Evolutionary conservation across 2,113 vertebrate genomes (phyloP).

Genomic region (Triplophysa rosa): DNA sequence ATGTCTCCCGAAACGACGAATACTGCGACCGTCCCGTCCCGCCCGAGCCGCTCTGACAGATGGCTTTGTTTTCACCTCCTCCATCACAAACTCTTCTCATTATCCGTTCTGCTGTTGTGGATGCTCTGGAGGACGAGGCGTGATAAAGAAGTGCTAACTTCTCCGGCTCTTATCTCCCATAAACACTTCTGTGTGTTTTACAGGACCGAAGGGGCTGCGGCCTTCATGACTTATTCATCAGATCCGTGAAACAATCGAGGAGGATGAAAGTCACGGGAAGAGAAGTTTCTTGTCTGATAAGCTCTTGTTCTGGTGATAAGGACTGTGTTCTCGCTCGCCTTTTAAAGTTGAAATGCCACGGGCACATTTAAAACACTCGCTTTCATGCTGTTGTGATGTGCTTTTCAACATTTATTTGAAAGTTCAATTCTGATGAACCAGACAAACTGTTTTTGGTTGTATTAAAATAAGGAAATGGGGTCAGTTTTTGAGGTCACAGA

Average conservation of each 20-base stretch:
- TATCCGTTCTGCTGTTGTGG: constrained; percentile 68
- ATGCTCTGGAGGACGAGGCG: constrained; percentile 56
- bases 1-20: constrained; percentile 41
- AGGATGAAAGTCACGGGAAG: constrained; percentile 62
- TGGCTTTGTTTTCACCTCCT: constrained; percentile 56
- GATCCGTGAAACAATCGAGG: constrained; percentile 55
- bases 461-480: too few species aligned
- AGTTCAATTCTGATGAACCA: too few species aligned
- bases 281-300: constrained; percentile 38
- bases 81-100: constrained; percentile 71
- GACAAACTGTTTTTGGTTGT: too few species aligned
- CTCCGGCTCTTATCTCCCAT: constrained; percentile 72
- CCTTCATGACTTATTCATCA: constrained; percentile 73
- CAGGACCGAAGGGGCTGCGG: constrained; percentile 60
- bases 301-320: constrained; percentile 33
- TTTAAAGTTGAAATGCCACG: neutral
- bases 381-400: neutral
- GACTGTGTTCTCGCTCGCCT: constrained; percentile 15
- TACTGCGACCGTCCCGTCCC: constrained; percentile 35
- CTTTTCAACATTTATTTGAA: neutral
- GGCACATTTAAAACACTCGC: neutral
- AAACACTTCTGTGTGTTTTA: constrained; percentile 76
- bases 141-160: constrained; percentile 72
- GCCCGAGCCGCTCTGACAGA: constrained; percentile 28
- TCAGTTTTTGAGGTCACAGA: too few species aligned